These are phyloP conservation scores for Gymnorhina tibicen DNA, from an alignment of 2,113 vertebrate genomes.

Conservation along the genomic window DNA sequence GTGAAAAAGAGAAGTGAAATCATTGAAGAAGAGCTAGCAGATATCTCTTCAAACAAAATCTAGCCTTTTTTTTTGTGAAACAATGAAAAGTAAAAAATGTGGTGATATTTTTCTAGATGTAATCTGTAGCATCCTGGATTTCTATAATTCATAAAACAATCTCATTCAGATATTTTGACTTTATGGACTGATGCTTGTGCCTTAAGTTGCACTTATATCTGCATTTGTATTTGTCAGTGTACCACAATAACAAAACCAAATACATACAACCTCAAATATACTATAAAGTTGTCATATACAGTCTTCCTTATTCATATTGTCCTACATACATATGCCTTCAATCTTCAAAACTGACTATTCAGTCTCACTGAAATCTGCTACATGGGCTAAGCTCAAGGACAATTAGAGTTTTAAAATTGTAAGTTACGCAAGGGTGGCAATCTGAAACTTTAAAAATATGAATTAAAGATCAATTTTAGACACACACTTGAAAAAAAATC, in stretches of 20 bases:
- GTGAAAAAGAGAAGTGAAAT: conserved; percentile 22
- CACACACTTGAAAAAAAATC: neutral
- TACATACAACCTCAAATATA: neutral
- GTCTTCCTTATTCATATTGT: neutral
- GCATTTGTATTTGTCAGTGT: neutral
- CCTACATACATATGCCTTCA: neutral
- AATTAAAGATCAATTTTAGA: neutral
- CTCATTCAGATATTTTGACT: neutral
- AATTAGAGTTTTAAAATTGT: neutral
- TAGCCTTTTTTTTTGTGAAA: neutral
- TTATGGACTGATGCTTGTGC: neutral
- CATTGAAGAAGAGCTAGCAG: neutral
- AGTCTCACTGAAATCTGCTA: neutral
- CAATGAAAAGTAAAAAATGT: neutral
- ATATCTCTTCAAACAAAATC: neutral
- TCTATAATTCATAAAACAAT: neutral
- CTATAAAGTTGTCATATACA: neutral
- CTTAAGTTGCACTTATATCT: neutral
- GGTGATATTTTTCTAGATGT: neutral
- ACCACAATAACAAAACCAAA: neutral
- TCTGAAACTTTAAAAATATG: neutral
- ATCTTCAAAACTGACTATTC: neutral
- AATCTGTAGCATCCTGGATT: neutral
- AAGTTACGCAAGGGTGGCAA: neutral
- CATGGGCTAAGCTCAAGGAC: neutral